These are phyloP conservation scores for Calliopsis andreniformis DNA, from an alignment of 1,140 invertebrate genomes.

Conservation along the genomic window DNA sequence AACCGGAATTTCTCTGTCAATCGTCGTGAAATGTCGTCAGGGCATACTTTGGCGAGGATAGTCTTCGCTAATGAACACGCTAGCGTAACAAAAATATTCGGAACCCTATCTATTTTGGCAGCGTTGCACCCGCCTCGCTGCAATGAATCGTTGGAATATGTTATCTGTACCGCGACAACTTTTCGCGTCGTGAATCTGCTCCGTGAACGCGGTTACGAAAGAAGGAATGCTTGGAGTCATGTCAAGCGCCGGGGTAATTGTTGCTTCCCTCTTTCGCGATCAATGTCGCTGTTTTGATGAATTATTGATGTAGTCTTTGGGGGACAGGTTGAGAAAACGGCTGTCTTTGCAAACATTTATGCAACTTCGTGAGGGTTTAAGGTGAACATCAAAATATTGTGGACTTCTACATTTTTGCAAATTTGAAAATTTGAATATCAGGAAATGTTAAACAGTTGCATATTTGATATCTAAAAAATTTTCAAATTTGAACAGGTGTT, in stretches of 20 bases:
- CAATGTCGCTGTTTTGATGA: slow-evolving; percentile 27
- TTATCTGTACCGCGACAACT: background rate
- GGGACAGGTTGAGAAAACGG: background rate
- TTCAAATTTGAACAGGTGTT: too few relatives aligned
- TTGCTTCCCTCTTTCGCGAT: background rate
- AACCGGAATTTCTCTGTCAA: background rate
- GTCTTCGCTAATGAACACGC: background rate
- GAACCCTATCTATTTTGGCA: too few relatives aligned
- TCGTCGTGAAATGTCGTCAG: slow-evolving; percentile 9
- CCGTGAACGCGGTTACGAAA: slow-evolving; percentile 27
- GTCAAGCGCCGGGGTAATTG: slow-evolving; percentile 33
- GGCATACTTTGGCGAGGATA: background rate
- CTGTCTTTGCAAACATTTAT: too few relatives aligned
- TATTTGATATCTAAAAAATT: too few relatives aligned
- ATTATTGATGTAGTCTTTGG: too few relatives aligned
- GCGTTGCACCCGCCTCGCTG: background rate
- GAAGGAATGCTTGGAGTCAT: slow-evolving; percentile 23
- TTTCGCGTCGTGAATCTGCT: background rate
- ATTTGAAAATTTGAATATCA: too few relatives aligned
- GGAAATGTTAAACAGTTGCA: too few relatives aligned
- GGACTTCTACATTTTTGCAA: too few relatives aligned
- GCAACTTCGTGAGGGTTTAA: too few relatives aligned
- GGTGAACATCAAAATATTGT: too few relatives aligned
- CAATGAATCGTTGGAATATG: background rate
- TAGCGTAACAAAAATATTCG: too few relatives aligned